Evolutionary conservation across 2,113 vertebrate genomes (phyloP).

Genomic region (Stegostoma tigrinum): DNA sequence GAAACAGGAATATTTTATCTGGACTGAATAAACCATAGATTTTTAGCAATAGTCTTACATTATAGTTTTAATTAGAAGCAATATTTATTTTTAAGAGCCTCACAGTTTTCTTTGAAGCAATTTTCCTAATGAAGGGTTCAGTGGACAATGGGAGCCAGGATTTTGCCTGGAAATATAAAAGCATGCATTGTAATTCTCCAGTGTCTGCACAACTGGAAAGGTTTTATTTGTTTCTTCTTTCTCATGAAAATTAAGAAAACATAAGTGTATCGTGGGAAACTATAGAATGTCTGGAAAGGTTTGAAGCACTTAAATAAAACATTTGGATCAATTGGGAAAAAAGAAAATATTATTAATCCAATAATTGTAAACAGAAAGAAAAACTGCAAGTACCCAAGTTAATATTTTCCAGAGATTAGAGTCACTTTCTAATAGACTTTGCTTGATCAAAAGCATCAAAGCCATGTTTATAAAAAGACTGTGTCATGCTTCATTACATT

Average conservation of each 20-base stretch:
- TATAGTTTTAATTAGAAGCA: not conserved
- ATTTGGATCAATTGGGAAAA: not conserved
- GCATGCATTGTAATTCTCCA: not conserved
- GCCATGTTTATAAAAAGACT: not conserved
- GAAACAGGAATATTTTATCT: not conserved
- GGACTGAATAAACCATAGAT: not conserved
- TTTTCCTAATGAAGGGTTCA: not conserved
- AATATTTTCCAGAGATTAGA: conserved; percentile 25
- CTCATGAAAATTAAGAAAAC: not conserved
- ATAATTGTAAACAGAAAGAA: not conserved
- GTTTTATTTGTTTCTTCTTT: not conserved
- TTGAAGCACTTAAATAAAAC: not conserved
- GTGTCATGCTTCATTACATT: conserved; percentile 16
- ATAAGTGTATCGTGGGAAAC: not conserved
- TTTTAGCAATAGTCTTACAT: not conserved
- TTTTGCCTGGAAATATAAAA: not conserved
- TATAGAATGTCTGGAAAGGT: not conserved
- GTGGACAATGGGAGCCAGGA: not conserved
- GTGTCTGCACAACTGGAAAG: not conserved
- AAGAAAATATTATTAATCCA: not conserved
- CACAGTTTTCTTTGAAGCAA: not conserved
- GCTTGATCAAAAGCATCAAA: not conserved
- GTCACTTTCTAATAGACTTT: not conserved
- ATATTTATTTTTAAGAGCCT: not conserved
- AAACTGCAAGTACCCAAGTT: not conserved